Evolutionary conservation across 2,888 invertebrate species (phyloP).

Genomic region (Pseudococcus viburni): DNA sequence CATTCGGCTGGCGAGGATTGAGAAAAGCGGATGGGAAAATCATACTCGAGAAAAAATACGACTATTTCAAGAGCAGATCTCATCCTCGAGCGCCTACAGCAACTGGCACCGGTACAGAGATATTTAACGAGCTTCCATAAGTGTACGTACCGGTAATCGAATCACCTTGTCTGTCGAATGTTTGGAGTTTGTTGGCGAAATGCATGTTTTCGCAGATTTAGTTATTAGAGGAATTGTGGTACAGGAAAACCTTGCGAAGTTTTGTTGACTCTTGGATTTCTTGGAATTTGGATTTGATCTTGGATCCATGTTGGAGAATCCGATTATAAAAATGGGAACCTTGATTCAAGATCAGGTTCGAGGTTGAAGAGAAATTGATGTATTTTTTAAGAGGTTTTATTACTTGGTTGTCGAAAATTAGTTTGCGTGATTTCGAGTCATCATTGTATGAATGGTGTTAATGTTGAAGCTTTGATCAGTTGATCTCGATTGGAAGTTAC

Average conservation of each 20-base stretch:
- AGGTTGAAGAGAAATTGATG: no score
- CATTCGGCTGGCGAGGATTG: no score
- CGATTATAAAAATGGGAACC: neutral
- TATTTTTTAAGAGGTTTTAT: no score
- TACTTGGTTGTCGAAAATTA: no score
- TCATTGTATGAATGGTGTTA: no score
- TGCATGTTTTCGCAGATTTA: neutral
- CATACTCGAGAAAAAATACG: no score
- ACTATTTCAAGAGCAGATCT: neutral
- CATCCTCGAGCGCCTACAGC: neutral
- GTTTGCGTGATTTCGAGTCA: no score
- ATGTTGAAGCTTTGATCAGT: no score
- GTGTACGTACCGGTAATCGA: neutral
- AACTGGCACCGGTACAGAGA: neutral
- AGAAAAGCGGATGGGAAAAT: no score
- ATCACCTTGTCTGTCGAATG: neutral
- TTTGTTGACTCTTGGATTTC: neutral
- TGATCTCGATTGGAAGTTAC: no score
- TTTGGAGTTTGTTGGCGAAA: neutral
- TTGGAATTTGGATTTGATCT: neutral
- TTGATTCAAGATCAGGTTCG: neutral
- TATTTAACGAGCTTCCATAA: neutral
- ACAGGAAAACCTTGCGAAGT: neutral
- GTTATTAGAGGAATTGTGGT: neutral
- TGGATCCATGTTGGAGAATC: neutral